Conservation (phyloP, 2,113 vertebrate genomes). For the Etheostoma spectabile region DNA sequence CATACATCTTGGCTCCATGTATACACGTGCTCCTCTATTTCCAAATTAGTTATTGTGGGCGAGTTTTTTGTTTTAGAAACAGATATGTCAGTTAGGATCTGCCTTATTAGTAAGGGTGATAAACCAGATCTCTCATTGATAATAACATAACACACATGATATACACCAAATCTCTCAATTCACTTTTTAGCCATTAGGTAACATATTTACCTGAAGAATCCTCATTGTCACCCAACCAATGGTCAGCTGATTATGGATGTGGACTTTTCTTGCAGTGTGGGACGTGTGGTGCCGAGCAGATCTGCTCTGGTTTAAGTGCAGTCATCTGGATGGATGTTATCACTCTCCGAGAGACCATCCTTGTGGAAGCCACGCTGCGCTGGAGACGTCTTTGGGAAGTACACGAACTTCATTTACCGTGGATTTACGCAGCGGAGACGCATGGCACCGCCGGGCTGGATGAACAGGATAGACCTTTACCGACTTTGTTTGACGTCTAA, state of each 20-base stretch:
- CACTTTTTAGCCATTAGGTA: neutral
- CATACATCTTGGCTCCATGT: too few relatives aligned
- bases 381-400: conserved; percentile 18
- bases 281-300: conserved; percentile 80
- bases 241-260: neutral
- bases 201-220: neutral
- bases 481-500: conserved; percentile 52
- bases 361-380: conserved; percentile 33
- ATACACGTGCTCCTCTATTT: neutral
- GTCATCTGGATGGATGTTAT: conserved; percentile 79
- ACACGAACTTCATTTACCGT: conserved; percentile 10
- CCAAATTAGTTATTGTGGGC: neutral
- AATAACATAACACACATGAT: neutral
- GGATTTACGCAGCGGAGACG: conserved; percentile 56
- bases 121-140: neutral
- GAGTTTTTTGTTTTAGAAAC: neutral
- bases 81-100: neutral
- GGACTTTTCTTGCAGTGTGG: conserved; percentile 73
- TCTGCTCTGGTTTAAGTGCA: conserved; percentile 73
- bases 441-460: conserved; percentile 47
- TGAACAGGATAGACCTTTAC: conserved; percentile 31
- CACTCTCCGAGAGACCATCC: conserved; percentile 58
- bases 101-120: neutral
- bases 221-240: neutral
- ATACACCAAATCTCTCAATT: neutral